Evolutionary conservation across 37 sponge, comb jelly and placozoan species (phyloP).

Genomic region (Spongilla lacustris): DNA sequence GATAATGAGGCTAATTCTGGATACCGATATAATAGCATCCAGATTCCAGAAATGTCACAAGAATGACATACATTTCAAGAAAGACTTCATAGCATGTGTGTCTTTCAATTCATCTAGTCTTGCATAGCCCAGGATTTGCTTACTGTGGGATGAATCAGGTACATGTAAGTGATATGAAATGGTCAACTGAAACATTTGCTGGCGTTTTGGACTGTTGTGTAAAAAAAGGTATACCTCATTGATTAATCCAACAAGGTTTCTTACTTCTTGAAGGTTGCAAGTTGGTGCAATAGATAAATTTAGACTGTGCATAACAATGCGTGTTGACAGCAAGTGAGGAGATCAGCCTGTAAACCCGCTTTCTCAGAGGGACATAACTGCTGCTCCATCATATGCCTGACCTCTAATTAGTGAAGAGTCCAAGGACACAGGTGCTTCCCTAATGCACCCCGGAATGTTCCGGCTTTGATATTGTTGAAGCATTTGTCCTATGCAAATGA

Average conservation of each 20-base stretch:
- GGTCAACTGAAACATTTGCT: slow-evolving; percentile 42
- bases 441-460: slow-evolving; percentile 9
- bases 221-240: slow-evolving; percentile 45
- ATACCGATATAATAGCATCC: too few relatives aligned
- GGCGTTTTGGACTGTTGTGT: slow-evolving; percentile 55
- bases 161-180: neutral
- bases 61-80: slow-evolving; percentile 30
- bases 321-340: neutral
- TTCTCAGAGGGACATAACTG: slow-evolving; percentile 33
- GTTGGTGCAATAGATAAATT: slow-evolving; percentile 41
- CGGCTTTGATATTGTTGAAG: slow-evolving; percentile 27
- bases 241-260: slow-evolving; percentile 34
- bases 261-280: slow-evolving; percentile 49
- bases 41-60: slow-evolving; percentile 33
- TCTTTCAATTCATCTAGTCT: slow-evolving; percentile 57
- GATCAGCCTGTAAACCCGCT: slow-evolving; percentile 27
- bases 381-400: slow-evolving; percentile 32
- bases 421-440: slow-evolving; percentile 13
- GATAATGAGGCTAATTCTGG: too few relatives aligned
- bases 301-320: slow-evolving; percentile 5
- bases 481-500: slow-evolving; percentile 61
- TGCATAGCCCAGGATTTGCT: slow-evolving; percentile 56
- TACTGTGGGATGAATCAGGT: slow-evolving; percentile 43
- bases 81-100: slow-evolving; percentile 62
- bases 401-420: neutral